Evolutionary conservation across 1,140 invertebrate genomes (phyloP), one percentile per base, ranked within the genome.

Genomic region (Zelostemma sp.): DNA sequence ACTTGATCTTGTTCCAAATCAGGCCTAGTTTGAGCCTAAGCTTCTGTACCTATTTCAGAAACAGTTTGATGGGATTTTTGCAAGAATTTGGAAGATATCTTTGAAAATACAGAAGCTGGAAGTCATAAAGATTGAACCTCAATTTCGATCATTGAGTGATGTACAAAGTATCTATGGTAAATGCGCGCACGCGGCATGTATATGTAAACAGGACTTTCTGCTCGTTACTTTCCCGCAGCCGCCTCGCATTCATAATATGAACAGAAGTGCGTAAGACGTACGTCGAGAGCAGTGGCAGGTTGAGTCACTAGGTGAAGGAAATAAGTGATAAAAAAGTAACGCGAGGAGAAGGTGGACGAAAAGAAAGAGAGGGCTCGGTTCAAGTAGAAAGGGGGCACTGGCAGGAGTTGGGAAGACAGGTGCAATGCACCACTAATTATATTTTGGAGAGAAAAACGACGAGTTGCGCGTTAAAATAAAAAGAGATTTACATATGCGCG

Each of bases 341-440:
- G 75, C 56, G 41, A 43, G 38, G 53, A 33, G 11, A 14, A 31
- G 50, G 35, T 53, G 31, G 18, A 18, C 47, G 18, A 59, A 47
- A 57, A 43, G 41, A 40, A 54, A 49, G 68, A 62, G 58, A 45
- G 50, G 64, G 49, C 49, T n/a, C 59, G 17, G 59, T 43, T 41
- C 48, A 51, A 35, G 35, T 60, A 18, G 47, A 35, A 58, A 31
- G 19, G 14, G 48, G 56, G 43, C 11, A 21, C 47, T 35, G 47
- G 6, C 45, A 17, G 47, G 46, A 57, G 33, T 16, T 49, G 70
- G 73, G 68, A 72, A 80, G 84, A 83, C 84, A 85, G 84, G 84
- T 85, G 84, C 84, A 85, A 83, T 81, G 80, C 75, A 82, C 81
- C 79, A 81, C 84, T 83, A 85, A 85, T 85, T 85, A 85, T 85